These are phyloP conservation scores for Chlorodrepanis virens DNA, from an alignment of 2,113 vertebrate species.

Conservation along the genomic window DNA sequence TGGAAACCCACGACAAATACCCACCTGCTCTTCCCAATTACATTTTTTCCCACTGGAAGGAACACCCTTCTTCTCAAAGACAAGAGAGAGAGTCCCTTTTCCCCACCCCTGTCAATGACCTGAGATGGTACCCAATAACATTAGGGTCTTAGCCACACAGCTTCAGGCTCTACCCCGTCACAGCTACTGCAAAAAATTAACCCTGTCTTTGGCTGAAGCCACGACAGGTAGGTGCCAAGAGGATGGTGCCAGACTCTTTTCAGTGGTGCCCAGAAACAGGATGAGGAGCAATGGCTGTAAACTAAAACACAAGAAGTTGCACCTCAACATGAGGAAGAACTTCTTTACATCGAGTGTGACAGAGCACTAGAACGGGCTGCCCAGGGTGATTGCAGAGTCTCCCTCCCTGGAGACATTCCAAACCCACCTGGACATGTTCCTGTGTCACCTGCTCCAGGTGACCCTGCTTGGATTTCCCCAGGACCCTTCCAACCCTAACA, in stretches of 20 bases:
- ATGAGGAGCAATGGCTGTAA: neutral
- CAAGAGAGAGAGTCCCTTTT: neutral
- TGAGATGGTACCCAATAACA: neutral
- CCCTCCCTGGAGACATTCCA: neutral
- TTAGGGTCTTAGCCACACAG: neutral
- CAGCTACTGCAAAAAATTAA: neutral
- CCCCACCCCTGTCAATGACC: neutral
- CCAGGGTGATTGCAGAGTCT: neutral
- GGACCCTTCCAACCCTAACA: neutral
- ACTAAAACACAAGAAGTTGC: neutral
- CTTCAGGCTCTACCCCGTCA: neutral
- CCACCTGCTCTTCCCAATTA: neutral
- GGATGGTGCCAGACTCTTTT: neutral
- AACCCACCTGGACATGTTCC: neutral
- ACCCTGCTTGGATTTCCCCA: neutral
- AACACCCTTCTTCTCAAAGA: neutral
- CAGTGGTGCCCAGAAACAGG: neutral
- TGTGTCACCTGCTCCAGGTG: neutral
- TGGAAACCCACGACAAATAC: neutral
- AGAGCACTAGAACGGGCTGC: neutral
- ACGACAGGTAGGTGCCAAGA: neutral
- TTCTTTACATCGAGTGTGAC: accelerated
- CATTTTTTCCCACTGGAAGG: neutral
- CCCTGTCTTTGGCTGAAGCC: neutral
- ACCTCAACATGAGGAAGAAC: neutral